phyloP scores from a whole-genome alignment of 2,888 invertebrate species.

The Cosmia trapezina region DNA sequence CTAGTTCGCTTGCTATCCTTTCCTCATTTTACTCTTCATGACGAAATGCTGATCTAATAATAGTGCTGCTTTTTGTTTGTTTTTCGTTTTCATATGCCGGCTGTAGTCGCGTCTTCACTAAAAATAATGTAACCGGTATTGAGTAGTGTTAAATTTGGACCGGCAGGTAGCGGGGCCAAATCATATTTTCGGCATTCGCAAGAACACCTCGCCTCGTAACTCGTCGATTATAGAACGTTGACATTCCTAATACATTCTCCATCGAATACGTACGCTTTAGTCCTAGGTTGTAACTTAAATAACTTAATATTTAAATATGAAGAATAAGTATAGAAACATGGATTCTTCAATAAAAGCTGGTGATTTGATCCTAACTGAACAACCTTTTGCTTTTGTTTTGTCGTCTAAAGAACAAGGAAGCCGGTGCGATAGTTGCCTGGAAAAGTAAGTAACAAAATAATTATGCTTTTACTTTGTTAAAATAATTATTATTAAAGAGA shows the following conservation, averaged over 20 bases:
- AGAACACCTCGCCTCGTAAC: conserved; percentile 69
- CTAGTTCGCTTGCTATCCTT: conserved; percentile 22
- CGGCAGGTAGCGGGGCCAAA: conserved; percentile 82
- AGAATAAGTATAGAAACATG: conserved; percentile 83
- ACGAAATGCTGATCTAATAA: conserved; percentile 69
- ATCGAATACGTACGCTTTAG: conserved; percentile 64
- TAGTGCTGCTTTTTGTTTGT: conserved; percentile 77
- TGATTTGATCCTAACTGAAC: conserved; percentile 92
- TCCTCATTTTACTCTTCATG: conserved; percentile 45
- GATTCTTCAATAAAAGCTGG: conserved; percentile 90
- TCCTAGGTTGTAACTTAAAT: conserved; percentile 53
- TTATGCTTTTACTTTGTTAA: background rate
- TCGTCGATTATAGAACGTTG: conserved; percentile 68
- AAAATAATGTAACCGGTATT: conserved; percentile 87
- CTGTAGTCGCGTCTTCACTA: conserved; percentile 80
- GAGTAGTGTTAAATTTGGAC: conserved; percentile 81
- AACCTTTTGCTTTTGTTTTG: conserved; percentile 94
- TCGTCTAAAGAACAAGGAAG: conserved; percentile 92
- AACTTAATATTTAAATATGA: conserved; percentile 75
- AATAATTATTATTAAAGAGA: background rate
- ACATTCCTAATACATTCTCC: conserved; percentile 79
- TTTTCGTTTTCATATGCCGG: conserved; percentile 76
- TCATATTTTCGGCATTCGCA: conserved; percentile 80
- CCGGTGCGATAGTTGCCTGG: conserved; percentile 94
- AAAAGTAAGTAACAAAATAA: conserved; percentile 89